Percentiles rank a stretch among this genome's conserved stretches.
Evolutionary conservation across 2,113 vertebrate genomes (phyloP).

Genomic region (Eretmodus cyanostictus): DNA sequence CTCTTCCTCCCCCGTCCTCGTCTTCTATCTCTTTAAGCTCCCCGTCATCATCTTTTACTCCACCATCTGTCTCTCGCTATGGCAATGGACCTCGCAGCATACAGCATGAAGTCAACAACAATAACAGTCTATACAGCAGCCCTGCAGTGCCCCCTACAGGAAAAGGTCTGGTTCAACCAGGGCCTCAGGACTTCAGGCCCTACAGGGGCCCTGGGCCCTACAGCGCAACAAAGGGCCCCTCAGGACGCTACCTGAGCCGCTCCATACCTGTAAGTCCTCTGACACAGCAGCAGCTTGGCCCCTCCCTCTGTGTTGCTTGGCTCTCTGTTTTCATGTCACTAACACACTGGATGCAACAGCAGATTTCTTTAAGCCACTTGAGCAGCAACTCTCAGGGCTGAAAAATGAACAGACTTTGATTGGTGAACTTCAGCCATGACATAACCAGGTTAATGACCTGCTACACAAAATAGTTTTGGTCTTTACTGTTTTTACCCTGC

Average conservation of each 20-base stretch:
- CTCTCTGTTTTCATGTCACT: not conserved
- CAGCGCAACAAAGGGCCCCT: constrained; percentile 72
- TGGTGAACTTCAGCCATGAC: not conserved
- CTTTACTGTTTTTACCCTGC: not conserved
- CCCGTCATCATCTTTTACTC: constrained; percentile 58
- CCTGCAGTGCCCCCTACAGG: constrained; percentile 34
- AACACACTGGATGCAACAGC: not conserved
- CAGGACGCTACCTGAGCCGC: constrained; percentile 82
- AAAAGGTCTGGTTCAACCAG: constrained; percentile 49
- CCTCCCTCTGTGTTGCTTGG: not conserved
- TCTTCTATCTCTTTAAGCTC: constrained; percentile 8
- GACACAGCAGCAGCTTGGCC: constrained; percentile 36
- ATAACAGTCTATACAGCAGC: constrained; percentile 76
- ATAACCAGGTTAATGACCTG: not conserved
- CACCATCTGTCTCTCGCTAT: constrained; percentile 55
- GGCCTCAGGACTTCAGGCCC: constrained; percentile 55
- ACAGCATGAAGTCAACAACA: constrained; percentile 87
- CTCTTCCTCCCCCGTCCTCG: constrained; percentile 44
- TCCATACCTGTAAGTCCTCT: constrained; percentile 90
- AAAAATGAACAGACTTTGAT: not conserved
- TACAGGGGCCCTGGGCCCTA: constrained; percentile 57
- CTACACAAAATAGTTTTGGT: not conserved
- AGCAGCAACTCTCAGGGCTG: not conserved
- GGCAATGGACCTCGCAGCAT: constrained; percentile 63
- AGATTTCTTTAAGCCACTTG: not conserved